Conservation (phyloP, 2,888 invertebrate genomes). For the Hartigia nigra region DNA sequence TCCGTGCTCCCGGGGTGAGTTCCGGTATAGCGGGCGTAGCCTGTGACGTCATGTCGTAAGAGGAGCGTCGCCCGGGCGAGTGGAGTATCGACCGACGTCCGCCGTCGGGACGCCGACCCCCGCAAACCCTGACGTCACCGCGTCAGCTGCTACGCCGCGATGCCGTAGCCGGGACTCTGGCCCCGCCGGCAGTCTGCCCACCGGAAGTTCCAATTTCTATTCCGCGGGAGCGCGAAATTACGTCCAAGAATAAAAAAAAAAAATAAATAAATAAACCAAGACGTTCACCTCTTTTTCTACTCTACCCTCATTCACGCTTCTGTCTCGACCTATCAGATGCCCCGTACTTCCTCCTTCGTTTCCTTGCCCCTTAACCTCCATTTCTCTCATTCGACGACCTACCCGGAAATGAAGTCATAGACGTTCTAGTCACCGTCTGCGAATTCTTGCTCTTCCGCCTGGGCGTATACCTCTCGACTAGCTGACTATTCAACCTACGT, state of each 20-base stretch:
- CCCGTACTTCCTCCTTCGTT: background rate
- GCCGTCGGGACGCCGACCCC: slow-evolving; percentile 57
- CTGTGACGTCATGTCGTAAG: slow-evolving; percentile 25
- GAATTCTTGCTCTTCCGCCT: slow-evolving; percentile 56
- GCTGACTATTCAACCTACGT: slow-evolving; percentile 4
- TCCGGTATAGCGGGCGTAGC: slow-evolving; percentile 23
- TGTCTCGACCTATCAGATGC: background rate
- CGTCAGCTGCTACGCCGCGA: slow-evolving; percentile 57
- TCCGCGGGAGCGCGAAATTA: slow-evolving; percentile 4
- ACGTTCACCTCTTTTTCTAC: slow-evolving; percentile 22
- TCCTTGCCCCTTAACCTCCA: background rate
- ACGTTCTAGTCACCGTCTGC: slow-evolving; percentile 49
- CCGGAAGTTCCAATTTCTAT: slow-evolving; percentile 23
- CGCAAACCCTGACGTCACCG: slow-evolving; percentile 60
- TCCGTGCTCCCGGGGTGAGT: slow-evolving; percentile 29
- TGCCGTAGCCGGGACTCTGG: slow-evolving; percentile 32
- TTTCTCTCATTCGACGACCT: background rate
- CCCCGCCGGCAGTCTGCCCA: slow-evolving; percentile 23
- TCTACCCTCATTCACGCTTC: background rate
- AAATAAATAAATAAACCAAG: background rate
- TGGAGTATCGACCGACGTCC: slow-evolving; percentile 57
- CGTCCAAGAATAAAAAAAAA: background rate
- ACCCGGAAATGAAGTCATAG: background rate
- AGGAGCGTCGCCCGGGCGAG: slow-evolving; percentile 58
- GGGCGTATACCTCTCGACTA: slow-evolving; percentile 42